Base-by-base conservation (phyloP, 2,113 vertebrate genomes). In the Triplophysa dalaica region DNA sequence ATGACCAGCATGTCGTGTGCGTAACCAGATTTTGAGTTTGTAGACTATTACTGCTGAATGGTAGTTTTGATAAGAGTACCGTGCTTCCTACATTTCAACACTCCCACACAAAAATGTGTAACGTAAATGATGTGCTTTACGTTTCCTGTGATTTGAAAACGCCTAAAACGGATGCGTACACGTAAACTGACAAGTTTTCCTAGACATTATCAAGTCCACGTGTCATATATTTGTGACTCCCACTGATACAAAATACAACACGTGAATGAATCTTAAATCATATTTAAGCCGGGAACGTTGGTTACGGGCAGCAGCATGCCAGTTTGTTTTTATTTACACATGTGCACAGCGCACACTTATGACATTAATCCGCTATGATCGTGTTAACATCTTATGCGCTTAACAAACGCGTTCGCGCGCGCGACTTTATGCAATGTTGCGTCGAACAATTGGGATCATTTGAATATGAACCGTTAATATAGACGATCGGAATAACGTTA, bases 251-350 rank as follows among this genome's bases (percentile, higher is more conserved):
- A 1, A 4, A 45, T 1, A 2, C 8, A 21, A 41, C 33, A 1
- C 11, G 22, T 54, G 2, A 13, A 3, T 3, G 8, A 52, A 78
- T 7, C 50, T 7, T 11, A 17, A 38, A 43, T 1, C 1, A 33
- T 56, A 50, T 83, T 83, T 85, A 79, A 81, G 84, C 84, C 79
- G 79, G 84, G 81, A 85, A 79, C 43, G 9, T n/a, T 48, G 52
- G n/a, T 29, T 29, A 29, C 29, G n/a, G n/a, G 33, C 38, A 24
- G 48, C 24, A 56, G 8, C 56, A 43, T 45, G 75, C 60, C 24
- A 9, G 75, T 72, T 69, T 76, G 80, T 64, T 77, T 70, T 78
- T 68, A 77, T 60, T 24, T 58, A 64, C 14, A 6, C n/a, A 12
- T 17, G 21, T 14, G 52, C 70, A 45, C 19, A 43, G 22, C 13